Percentiles rank a stretch among this genome's conserved stretches.
Evolutionary conservation across 2,113 vertebrate species (phyloP).

Genomic region (Channa maculata): DNA sequence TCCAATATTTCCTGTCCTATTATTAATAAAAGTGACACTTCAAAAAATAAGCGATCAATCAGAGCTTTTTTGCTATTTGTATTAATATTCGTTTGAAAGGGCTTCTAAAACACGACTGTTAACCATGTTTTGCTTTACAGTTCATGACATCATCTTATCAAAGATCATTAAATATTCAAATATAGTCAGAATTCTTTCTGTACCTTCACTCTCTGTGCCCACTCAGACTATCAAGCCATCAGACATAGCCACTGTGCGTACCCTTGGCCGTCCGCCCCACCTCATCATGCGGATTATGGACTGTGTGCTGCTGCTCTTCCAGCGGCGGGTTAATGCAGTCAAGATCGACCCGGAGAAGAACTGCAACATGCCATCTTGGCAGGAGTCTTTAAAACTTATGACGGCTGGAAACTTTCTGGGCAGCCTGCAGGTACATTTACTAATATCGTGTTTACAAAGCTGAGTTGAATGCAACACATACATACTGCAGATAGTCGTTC

Average conservation of each 20-base stretch:
- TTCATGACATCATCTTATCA: no score
- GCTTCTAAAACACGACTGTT: no score
- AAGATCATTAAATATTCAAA: no score
- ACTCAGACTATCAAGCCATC: slow-evolving; percentile 93
- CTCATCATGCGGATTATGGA: slow-evolving; percentile 99
- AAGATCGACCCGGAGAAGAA: slow-evolving; percentile 89
- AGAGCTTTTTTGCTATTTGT: no score
- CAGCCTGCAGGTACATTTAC: slow-evolving; percentile 88
- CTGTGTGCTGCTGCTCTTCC: slow-evolving; percentile 94
- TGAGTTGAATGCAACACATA: background rate
- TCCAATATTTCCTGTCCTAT: no score
- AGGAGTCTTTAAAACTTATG: slow-evolving; percentile 96
- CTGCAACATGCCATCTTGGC: slow-evolving; percentile 91
- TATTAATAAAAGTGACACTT: no score
- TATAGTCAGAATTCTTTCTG: no score
- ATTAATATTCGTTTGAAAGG: no score
- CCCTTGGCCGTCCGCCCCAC: slow-evolving; percentile 92
- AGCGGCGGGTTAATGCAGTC: slow-evolving; percentile 87
- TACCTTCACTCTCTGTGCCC: slow-evolving; percentile 1
- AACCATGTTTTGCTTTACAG: no score
- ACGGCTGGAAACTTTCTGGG: slow-evolving; percentile 95
- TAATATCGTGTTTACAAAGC: background rate
- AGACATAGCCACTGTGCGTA: slow-evolving; percentile 96
- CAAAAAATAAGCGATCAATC: no score
- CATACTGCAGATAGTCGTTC: background rate